Evolutionary conservation across 2,113 vertebrate genomes (phyloP).

Genomic region (Grammomys surdaster): DNA sequence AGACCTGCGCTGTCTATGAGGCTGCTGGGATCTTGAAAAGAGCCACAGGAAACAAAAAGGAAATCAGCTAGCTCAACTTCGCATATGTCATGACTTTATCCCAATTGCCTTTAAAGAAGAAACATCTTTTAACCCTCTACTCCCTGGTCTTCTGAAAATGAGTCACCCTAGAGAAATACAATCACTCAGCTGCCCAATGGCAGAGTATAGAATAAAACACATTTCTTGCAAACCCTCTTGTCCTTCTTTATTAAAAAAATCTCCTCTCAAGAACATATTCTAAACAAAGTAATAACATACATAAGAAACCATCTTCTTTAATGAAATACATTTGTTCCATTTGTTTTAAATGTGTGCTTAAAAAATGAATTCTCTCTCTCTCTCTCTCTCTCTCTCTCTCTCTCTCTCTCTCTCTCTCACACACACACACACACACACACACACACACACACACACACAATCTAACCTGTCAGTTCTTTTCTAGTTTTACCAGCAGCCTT

Average conservation of each 20-base stretch:
- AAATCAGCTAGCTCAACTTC: background rate
- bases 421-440: background rate
- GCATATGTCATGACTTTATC: background rate
- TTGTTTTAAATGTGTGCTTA: constrained; percentile 8
- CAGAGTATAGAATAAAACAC: background rate
- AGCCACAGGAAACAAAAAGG: background rate
- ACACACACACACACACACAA: background rate
- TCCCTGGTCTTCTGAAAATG: background rate
- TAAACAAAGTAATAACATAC: constrained; percentile 7
- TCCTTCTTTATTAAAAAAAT: background rate
- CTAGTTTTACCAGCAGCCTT: background rate
- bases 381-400: no score
- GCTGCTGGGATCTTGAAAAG: fast-evolving
- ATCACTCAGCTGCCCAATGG: background rate
- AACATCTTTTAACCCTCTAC: background rate
- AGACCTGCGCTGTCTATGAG: background rate
- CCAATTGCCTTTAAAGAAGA: background rate
- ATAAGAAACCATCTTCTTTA: background rate
- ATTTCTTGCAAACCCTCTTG: background rate
- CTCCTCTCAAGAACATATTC: background rate
- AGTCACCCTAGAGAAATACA: background rate
- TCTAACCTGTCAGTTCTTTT: background rate
- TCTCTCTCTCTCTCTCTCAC: no score
- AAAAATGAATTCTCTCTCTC: background rate
- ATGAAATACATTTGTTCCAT: background rate